phyloP scores from a whole-genome alignment of 1,140 invertebrate genomes.

The Zaprionus africanus region DNA sequence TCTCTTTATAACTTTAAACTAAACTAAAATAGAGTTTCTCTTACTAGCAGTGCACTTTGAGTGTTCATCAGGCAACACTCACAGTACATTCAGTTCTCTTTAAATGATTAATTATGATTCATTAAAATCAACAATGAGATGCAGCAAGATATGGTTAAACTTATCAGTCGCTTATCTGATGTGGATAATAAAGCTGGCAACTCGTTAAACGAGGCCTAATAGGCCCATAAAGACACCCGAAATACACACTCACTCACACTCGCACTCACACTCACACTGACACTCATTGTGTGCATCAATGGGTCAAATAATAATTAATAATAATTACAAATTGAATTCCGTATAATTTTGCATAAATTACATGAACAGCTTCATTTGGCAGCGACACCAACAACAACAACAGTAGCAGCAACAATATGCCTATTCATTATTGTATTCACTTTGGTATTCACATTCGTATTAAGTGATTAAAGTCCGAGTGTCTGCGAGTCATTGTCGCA shows the following conservation, averaged over 20 bases:
- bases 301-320: constrained; percentile 24
- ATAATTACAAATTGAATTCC: constrained; percentile 33
- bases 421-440: constrained; percentile 13
- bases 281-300: constrained; percentile 11
- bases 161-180: neutral
- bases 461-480: constrained; percentile 9
- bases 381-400: neutral
- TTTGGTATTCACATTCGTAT: constrained; percentile 16
- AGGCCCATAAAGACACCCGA: neutral
- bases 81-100: neutral
- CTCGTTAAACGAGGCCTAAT: constrained; percentile 5
- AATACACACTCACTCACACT: neutral
- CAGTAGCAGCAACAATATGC: neutral
- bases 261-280: neutral
- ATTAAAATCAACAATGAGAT: neutral
- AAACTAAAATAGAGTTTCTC: neutral
- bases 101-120: neutral
- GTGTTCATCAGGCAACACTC: neutral
- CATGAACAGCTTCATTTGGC: constrained; percentile 18
- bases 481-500: constrained; percentile 16
- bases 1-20: neutral
- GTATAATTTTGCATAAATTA: constrained; percentile 25
- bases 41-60: neutral
- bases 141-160: neutral
- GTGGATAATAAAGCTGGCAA: neutral